Evolutionary conservation across 1,140 invertebrate genomes (phyloP).

Genomic region (Ooceraea biroi): DNA sequence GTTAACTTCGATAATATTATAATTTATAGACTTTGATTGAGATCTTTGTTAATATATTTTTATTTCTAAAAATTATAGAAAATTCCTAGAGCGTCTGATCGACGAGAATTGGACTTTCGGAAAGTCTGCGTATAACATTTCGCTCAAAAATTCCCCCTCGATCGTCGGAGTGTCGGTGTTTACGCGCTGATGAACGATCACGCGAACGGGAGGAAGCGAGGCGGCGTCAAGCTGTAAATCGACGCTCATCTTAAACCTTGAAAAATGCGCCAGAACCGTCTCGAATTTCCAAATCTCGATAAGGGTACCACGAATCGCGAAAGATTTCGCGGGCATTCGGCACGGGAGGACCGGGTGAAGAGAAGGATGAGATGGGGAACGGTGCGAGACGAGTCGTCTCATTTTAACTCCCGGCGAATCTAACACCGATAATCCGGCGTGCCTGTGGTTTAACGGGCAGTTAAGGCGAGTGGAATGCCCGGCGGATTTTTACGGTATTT

Average conservation of each 20-base stretch:
- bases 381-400: slow-evolving; percentile 13
- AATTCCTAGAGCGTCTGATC: neutral
- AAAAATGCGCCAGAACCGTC: slow-evolving; percentile 29
- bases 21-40: neutral
- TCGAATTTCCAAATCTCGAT: slow-evolving; percentile 59
- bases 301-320: slow-evolving; percentile 53
- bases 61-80: neutral
- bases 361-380: neutral
- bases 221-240: slow-evolving; percentile 37
- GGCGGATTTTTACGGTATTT: neutral
- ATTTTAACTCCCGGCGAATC: slow-evolving; percentile 39
- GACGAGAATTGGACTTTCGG: neutral
- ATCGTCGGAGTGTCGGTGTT: slow-evolving; percentile 27
- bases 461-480: neutral
- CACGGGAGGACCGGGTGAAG: neutral
- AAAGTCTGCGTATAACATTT: slow-evolving; percentile 26
- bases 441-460: neutral
- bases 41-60: neutral
- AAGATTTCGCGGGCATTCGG: slow-evolving; percentile 25
- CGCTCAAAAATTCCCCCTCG: slow-evolving; percentile 8
- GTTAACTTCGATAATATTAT: neutral
- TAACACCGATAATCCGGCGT: slow-evolving; percentile 44
- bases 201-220: slow-evolving; percentile 10
- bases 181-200: slow-evolving; percentile 30
- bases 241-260: slow-evolving; percentile 46